These are phyloP conservation scores for Martes martes DNA, from an alignment of 2,113 vertebrate species.

Conservation along the genomic window DNA sequence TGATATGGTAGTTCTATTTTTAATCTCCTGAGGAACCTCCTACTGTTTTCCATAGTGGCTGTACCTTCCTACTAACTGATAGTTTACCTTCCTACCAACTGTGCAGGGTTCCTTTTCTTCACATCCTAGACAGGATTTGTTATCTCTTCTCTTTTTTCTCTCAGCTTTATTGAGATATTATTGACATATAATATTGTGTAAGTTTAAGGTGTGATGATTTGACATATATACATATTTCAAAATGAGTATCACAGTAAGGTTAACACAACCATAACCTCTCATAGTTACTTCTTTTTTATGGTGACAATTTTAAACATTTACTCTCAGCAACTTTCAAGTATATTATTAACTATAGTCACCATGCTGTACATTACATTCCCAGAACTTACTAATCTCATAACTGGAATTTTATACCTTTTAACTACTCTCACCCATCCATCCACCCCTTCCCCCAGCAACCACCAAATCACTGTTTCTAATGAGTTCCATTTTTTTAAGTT, in stretches of 20 bases:
- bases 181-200: background rate
- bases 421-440: background rate
- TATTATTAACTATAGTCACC: background rate
- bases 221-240: background rate
- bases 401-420: background rate
- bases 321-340: background rate
- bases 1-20: background rate
- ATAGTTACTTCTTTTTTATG: background rate
- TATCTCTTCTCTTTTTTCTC: background rate
- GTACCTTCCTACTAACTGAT: background rate
- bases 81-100: background rate
- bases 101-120: background rate
- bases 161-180: background rate
- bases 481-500: background rate
- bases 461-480: background rate
- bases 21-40: background rate
- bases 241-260: background rate
- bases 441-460: background rate
- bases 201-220: background rate
- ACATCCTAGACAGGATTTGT: background rate
- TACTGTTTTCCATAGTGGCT: background rate
- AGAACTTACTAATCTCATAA: background rate
- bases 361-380: background rate
- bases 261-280: background rate
- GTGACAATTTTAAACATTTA: background rate